Evolutionary conservation across 1,140 invertebrate species (phyloP), one percentile per base, ranked within the genome.

Genomic region (Berghia stephanieae): DNA sequence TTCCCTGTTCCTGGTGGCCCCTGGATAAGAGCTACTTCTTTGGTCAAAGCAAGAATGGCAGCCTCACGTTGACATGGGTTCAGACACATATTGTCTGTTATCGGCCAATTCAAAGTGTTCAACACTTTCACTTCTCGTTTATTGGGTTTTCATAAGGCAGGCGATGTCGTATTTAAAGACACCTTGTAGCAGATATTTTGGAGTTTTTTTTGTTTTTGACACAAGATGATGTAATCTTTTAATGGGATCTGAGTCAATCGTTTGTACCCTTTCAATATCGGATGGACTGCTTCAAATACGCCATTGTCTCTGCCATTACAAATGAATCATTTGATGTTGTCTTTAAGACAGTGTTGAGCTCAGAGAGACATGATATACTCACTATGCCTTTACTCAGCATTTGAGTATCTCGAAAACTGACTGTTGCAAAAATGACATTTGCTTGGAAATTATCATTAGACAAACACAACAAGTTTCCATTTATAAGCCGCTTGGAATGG

Each of bases 381-480:
- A 88, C 60, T n/a, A 81, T 63, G 24, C 86, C 86, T 21, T 86
- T 72, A 13, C 75, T 70, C 24, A 88, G 70, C 31, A 82, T 75
- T 34, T 82, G 72, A 27, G 88, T 44, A 63, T 93, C 90, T 70
- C 93, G 88, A 46, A 93, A 90, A 3, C 89, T 82, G 38, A 95
- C 92, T 1, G 91, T 93, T n/a, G 92, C 94, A 79, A 95, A 92
- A 55, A 93, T 86, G 43, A 94, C 87, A n/a, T n/a, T n/a, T 43
- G 91, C 92, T 43, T 91, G 86, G 85, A 95, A 95, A 69, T 93
- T 91, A 83, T 94, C 92, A 18, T 82, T 89, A 0, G 93, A 93
- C 27, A 96, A 91, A 78, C 93, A 92, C 0, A 96, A 81, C 24
- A 96, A 87, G 0, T 93, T 93, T 0, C 94, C 94, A 86, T 89